These are phyloP conservation scores for Felis chaus DNA, from an alignment of 2,113 vertebrate genomes.

Conservation along the genomic window DNA sequence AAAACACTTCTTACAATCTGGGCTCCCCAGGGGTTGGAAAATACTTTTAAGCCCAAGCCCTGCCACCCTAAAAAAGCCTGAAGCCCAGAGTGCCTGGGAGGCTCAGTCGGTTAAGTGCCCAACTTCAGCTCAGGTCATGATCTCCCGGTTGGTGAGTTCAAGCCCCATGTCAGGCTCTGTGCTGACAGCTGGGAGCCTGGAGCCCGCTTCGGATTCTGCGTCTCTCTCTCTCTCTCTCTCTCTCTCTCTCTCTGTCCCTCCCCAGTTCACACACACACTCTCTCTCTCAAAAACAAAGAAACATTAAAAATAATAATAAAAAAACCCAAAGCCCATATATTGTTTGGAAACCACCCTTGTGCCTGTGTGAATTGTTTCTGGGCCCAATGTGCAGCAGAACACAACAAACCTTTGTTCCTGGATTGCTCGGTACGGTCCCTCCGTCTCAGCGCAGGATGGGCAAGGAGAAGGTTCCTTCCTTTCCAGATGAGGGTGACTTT, in stretches of 20 bases:
- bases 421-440: not conserved
- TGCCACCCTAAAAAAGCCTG: not conserved
- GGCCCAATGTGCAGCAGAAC: not conserved
- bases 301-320: not conserved
- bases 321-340: not conserved
- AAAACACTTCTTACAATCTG: not conserved
- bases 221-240: too few species aligned
- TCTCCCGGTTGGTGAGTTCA: too few species aligned
- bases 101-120: too few species aligned
- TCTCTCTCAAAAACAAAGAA: too few species aligned
- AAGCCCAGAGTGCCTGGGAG: too few species aligned
- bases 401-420: not conserved
- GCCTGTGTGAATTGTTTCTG: not conserved
- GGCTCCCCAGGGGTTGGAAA: not conserved
- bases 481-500: not conserved
- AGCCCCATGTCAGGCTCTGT: too few species aligned
- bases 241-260: too few species aligned
- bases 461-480: not conserved
- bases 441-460: not conserved
- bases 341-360: slow-evolving; percentile 1
- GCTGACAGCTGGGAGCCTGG: too few species aligned
- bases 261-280: too few species aligned
- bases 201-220: too few species aligned
- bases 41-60: not conserved
- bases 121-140: too few species aligned